phyloP scores from a whole-genome alignment of 2,113 vertebrate species.

The Trogon melanurus region DNA sequence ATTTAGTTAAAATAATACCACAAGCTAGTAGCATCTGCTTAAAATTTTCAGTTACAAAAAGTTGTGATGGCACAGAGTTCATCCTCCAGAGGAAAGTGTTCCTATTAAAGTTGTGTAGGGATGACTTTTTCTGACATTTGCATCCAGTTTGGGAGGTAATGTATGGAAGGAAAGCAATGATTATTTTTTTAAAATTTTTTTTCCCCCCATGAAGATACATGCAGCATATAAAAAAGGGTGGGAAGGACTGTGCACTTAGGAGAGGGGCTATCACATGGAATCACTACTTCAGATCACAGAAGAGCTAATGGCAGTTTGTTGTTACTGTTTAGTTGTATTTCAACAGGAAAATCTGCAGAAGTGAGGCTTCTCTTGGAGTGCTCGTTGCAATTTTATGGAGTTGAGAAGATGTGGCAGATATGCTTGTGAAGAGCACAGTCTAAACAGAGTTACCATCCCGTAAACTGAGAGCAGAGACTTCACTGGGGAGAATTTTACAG shows the following conservation, averaged over 20 bases:
- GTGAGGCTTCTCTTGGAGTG: not conserved
- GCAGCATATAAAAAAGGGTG: not conserved
- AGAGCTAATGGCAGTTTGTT: not conserved
- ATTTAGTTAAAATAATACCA: not conserved
- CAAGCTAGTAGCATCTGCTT: not conserved
- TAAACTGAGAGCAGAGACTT: not conserved
- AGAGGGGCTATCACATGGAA: not conserved
- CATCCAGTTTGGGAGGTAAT: not conserved
- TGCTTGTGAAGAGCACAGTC: fast-evolving
- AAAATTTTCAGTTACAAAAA: not conserved
- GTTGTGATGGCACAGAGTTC: not conserved
- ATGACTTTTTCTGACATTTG: not conserved
- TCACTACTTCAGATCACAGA: not conserved
- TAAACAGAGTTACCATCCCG: not conserved
- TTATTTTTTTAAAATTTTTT: not conserved
- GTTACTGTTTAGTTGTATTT: not conserved
- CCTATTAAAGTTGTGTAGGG: not conserved
- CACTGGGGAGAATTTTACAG: not conserved
- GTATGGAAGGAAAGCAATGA: not conserved
- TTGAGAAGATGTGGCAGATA: not conserved
- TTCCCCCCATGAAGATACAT: fast-evolving
- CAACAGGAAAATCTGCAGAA: not conserved
- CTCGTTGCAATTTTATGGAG: not conserved
- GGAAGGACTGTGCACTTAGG: not conserved
- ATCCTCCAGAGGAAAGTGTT: not conserved